Base-by-base conservation (phyloP, 2,888 invertebrate genomes). In the Meiosimyza decipiens region DNA sequence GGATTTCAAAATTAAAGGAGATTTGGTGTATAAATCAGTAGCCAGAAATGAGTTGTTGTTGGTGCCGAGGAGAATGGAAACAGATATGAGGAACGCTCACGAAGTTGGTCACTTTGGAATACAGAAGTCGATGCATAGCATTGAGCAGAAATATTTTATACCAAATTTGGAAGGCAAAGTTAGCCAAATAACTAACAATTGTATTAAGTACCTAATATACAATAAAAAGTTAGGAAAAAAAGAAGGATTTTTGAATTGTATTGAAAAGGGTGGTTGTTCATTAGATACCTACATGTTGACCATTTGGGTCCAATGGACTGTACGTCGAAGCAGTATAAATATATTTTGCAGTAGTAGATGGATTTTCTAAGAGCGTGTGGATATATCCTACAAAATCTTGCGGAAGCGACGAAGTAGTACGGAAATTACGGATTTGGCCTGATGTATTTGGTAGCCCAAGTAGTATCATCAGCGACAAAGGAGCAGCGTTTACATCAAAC, bases 191-290 rank as follows among this genome's bases (percentile, higher is more conserved):
- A 71, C 72, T 7, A 49, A 11, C 9, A 74, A 70, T 54, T 75
- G 75, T n/a, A 52, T 77, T 0, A 67, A 22, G 6, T 77, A 74
- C 28, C 75, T 74, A 13, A 63, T 76, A 6, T 5, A 67, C 22
- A 71, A 73, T 16, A 70, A 62, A 33, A 75, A 84, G 64, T 69
- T 68, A 2, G 84, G 85, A 0, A 84, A 82, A 71, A 76, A 82
- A 63, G 82, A 84, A 73, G 84, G 84, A 15, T 78, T 75, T 15
- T 72, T 85, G 47, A 69, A 83, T 62, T 76, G 80, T 0, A 79
- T 85, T 1, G 77, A 79, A 11, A 85, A 85, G 68, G 83, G 75
- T 11, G 78, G 74, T 1, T 49, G 63, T 1, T 83, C 84, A 5
- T 65, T 84, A 11, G 66, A 79, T 13, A 84, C 83, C 78, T 79